phyloP scores from a whole-genome alignment of 2,113 vertebrate species.

The Prionailurus bengalensis region DNA sequence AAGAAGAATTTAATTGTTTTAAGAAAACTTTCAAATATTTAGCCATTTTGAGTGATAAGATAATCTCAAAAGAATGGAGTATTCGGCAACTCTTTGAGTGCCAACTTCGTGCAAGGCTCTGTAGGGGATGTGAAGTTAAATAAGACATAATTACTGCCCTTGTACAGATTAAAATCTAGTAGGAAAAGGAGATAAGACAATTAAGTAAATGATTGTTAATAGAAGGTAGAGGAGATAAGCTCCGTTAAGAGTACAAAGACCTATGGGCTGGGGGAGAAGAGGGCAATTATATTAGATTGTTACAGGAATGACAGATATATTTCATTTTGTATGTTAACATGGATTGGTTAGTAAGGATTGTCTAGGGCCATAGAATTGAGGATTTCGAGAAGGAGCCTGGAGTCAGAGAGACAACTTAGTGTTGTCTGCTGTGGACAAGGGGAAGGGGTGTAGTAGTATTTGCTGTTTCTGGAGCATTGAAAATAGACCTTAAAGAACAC shows the following conservation, averaged over 20 bases:
- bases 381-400: slow-evolving; percentile 39
- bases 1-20: slow-evolving; percentile 52
- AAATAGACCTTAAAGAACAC: slow-evolving; percentile 27
- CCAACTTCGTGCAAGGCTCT: background rate
- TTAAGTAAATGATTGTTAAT: slow-evolving; percentile 55
- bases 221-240: slow-evolving; percentile 24
- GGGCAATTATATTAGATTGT: slow-evolving; percentile 21
- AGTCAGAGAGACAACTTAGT: slow-evolving; percentile 13
- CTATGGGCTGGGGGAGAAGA: background rate
- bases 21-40: slow-evolving; percentile 56
- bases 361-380: background rate
- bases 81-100: background rate
- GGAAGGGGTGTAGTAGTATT: background rate
- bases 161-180: slow-evolving; percentile 48
- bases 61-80: slow-evolving; percentile 43
- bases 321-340: background rate
- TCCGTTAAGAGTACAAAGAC: background rate
- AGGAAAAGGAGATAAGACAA: slow-evolving; percentile 40
- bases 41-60: slow-evolving; percentile 46
- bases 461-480: slow-evolving; percentile 18
- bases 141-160: slow-evolving; percentile 28
- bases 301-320: slow-evolving; percentile 17
- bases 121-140: background rate
- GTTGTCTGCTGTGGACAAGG: background rate
- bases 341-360: slow-evolving; percentile 27